Evolutionary conservation across 1,140 invertebrate genomes (phyloP).

Genomic region (Drosophila novamexicana): DNA sequence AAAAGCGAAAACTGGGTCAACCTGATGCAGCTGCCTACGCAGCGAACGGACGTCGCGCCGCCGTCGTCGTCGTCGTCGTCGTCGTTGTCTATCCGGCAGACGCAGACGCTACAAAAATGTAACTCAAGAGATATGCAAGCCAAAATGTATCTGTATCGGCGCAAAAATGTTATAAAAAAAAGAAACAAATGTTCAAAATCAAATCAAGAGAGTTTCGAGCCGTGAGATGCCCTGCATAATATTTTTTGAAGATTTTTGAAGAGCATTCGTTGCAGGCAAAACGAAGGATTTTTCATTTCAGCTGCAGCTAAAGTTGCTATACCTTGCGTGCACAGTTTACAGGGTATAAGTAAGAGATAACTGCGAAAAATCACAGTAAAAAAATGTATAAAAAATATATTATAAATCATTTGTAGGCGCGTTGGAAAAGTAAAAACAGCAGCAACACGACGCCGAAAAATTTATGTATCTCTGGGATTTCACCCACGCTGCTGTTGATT

Average conservation of each 20-base stretch:
- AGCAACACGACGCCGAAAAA: slow-evolving; percentile 71
- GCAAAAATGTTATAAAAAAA: slow-evolving; percentile 39
- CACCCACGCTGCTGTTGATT: slow-evolving; percentile 66
- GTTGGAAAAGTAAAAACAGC: slow-evolving; percentile 76
- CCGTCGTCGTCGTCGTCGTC: slow-evolving; percentile 4
- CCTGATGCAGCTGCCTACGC: slow-evolving; percentile 78
- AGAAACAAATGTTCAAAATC: slow-evolving; percentile 8
- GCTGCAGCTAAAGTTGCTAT: neutral
- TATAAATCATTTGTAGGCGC: slow-evolving; percentile 64
- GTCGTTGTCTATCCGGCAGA: slow-evolving; percentile 55
- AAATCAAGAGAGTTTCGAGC: neutral
- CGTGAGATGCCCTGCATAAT: too few species aligned
- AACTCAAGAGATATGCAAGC: slow-evolving; percentile 70
- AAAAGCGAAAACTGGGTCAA: slow-evolving; percentile 81
- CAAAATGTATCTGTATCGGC: slow-evolving; percentile 62
- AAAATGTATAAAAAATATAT: slow-evolving; percentile 14
- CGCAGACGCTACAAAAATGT: slow-evolving; percentile 72
- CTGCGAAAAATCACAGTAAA: slow-evolving; percentile 24
- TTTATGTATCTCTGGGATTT: slow-evolving; percentile 74
- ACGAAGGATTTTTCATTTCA: neutral
- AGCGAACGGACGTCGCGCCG: slow-evolving; percentile 25
- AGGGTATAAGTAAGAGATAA: slow-evolving; percentile 34
- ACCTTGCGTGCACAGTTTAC: neutral
- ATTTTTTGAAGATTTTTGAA: too few species aligned
- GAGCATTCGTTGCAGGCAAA: too few species aligned